These are phyloP conservation scores for Lophura nycthemera DNA, from an alignment of 2,113 vertebrate species.

Conservation along the genomic window DNA sequence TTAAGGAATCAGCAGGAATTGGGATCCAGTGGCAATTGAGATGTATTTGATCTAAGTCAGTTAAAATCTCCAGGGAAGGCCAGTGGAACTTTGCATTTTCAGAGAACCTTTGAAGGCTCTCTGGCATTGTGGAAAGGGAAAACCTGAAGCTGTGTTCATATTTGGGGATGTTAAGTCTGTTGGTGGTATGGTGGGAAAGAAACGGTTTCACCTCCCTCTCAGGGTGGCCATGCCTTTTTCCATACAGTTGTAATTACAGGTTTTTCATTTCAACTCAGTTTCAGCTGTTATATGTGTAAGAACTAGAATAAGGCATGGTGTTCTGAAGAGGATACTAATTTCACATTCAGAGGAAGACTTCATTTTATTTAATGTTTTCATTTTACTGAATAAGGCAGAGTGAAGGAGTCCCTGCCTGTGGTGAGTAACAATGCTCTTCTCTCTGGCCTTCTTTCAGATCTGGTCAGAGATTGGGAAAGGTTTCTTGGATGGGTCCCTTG, in stretches of 20 bases:
- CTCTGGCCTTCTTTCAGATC: constrained; percentile 81
- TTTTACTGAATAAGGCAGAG: background rate
- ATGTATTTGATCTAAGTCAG: background rate
- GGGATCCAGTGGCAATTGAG: background rate
- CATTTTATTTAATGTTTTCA: background rate
- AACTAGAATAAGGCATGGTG: background rate
- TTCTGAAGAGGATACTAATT: background rate
- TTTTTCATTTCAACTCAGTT: background rate
- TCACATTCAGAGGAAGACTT: background rate
- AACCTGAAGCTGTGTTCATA: background rate
- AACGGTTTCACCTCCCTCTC: background rate
- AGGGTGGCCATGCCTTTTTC: background rate
- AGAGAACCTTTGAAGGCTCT: background rate
- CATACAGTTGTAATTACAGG: background rate
- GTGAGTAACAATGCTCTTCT: background rate
- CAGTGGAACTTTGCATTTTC: background rate
- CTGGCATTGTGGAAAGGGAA: background rate
- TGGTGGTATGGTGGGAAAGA: background rate
- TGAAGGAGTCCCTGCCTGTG: background rate
- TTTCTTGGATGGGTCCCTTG: constrained; percentile 93
- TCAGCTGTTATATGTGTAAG: background rate
- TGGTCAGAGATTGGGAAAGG: constrained; percentile 97
- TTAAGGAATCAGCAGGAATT: background rate
- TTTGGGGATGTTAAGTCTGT: background rate
- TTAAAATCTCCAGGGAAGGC: background rate